Evolutionary conservation across 2,113 vertebrate species (phyloP).

Genomic region (Lophotis ruficrista): DNA sequence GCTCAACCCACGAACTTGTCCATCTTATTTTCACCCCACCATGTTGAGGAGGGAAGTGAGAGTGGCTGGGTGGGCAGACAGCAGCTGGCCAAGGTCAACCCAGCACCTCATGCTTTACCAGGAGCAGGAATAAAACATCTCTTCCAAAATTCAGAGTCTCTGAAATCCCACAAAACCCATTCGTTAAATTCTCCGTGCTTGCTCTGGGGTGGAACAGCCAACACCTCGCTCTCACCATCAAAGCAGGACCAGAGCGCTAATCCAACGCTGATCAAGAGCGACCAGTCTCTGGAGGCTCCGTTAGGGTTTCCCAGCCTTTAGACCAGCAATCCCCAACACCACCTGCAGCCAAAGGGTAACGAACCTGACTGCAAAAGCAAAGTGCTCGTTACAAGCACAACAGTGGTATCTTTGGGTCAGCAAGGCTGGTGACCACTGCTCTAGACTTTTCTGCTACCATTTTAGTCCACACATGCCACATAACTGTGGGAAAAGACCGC

Average conservation of each 20-base stretch:
- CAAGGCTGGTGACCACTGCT: neutral
- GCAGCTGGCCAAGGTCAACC: neutral
- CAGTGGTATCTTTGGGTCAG: neutral
- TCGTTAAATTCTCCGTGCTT: neutral
- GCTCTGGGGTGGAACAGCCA: neutral
- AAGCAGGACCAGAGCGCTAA: neutral
- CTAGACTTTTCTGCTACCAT: neutral
- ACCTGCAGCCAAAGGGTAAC: neutral
- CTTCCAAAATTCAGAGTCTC: neutral
- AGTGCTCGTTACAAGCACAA: neutral
- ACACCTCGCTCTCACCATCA: neutral
- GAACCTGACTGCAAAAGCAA: neutral
- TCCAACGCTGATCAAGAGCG: fast-evolving
- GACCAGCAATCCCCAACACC: neutral
- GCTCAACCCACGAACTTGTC: fast-evolving
- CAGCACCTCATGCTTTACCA: neutral
- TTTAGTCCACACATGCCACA: neutral
- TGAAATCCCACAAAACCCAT: neutral
- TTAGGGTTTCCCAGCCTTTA: neutral
- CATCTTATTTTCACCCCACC: neutral
- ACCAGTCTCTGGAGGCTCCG: neutral
- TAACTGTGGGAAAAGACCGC: neutral
- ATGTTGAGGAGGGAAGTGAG: neutral
- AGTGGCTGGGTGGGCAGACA: neutral
- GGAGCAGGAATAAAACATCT: neutral